phyloP scores from a whole-genome alignment of 2,888 invertebrate genomes.

The Autographa gamma region DNA sequence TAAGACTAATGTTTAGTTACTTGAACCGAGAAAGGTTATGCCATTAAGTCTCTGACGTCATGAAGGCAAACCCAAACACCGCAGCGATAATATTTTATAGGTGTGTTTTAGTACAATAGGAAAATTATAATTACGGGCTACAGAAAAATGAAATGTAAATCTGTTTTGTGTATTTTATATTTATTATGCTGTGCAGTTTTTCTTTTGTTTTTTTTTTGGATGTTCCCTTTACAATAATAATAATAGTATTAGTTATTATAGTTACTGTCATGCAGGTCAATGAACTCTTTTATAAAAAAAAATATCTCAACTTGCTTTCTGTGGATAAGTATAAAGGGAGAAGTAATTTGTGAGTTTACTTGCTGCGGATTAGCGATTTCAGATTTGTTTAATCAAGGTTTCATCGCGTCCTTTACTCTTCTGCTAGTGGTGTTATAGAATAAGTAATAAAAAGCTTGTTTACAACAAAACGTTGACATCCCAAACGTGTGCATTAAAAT shows the following conservation, averaged over 20 bases:
- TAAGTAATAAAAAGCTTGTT: no score
- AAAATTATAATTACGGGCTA: background rate
- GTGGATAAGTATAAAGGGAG: no score
- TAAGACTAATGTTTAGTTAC: background rate
- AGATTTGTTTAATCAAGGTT: background rate
- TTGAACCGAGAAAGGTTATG: background rate
- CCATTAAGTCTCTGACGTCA: constrained; percentile 19
- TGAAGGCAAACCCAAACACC: background rate
- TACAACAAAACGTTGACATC: no score
- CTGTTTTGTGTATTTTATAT: background rate
- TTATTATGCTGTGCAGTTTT: background rate
- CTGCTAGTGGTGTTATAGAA: no score
- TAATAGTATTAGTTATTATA: no score
- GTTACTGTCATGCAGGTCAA: background rate
- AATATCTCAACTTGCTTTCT: background rate
- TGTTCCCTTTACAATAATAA: background rate
- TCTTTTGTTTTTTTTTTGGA: background rate
- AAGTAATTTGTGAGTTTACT: background rate
- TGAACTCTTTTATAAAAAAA: background rate
- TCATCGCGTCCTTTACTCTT: background rate
- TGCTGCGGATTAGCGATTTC: background rate
- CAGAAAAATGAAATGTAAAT: background rate
- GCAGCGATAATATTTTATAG: constrained; percentile 21
- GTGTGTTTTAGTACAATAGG: constrained; percentile 2
- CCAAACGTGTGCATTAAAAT: no score